Base-by-base conservation (phyloP, 2,797 vertebrate species). In the Threskiornis aethiopicus region DNA sequence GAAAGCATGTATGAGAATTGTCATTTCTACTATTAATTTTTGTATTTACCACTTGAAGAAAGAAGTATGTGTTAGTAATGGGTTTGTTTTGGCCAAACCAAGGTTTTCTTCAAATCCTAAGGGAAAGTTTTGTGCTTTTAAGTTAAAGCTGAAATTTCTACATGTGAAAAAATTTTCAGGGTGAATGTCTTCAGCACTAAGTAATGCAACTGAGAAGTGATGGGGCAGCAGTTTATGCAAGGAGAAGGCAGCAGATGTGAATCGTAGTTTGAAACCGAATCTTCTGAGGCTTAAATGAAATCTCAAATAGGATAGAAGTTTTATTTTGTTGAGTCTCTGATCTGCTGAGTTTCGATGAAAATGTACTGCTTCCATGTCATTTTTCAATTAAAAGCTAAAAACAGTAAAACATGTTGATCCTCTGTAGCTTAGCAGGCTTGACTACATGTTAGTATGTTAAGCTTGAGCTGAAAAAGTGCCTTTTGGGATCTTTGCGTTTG, bases 301-400 rank as follows among this genome's bases (percentile, higher is more conserved):
- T 87, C 78, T 83, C 12, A 3, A 47, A 10, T 65, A 64, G 58
- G 69, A 47, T 31, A 20, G 42, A 86, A 66, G 59, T 71, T 90
- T 57, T 67, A n/a, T 87, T 96, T 93, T 87, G 42, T 46, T 7
- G 21, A 49, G n/a, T 81, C 31, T 91, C 39, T 87, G 46, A 62
- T 91, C 71, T 92, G 26, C 42, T 1, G 4, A 35, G 24, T 87
- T 93, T 78, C 0, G 0, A 41, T 93, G 62, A 18, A 29, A 29
- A 42, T 39, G 10, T 62, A 51, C 81, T 89, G 11, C 57, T 87
- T 91, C 57, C 35, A 26, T 0, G 0, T 80, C 0, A n/a, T 52
- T 92, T 87, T 92, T 89, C 87, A 90, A 31, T 88, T 81, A 94
- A 72, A 96, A 92, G 22, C 92, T 81, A 51, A 64, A 93, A 86